phyloP scores from a whole-genome alignment of 2,797 vertebrate species.

The Ctenochaetus hawaiiensis region DNA sequence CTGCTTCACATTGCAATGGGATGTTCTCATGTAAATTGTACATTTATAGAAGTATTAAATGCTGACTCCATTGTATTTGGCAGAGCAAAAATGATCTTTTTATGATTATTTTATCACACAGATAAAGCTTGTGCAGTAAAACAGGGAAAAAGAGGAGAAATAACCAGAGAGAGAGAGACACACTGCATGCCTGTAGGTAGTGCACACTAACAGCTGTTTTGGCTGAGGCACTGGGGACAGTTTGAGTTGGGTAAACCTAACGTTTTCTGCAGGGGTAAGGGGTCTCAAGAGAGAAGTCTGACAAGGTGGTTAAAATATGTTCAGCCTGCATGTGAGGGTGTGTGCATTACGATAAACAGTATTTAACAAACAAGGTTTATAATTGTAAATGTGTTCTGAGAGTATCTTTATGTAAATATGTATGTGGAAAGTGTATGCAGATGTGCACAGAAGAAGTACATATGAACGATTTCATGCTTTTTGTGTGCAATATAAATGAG shows the following conservation, averaged over 20 bases:
- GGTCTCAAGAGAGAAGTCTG: slow-evolving; percentile 66
- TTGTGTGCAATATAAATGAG: slow-evolving; percentile 6
- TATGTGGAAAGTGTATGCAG: slow-evolving; percentile 17
- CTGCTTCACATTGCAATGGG: background rate
- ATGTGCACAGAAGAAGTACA: slow-evolving; percentile 10
- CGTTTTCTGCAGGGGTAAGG: slow-evolving; percentile 70
- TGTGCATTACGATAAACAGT: slow-evolving; percentile 40
- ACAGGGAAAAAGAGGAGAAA: slow-evolving; percentile 27
- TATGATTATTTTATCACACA: slow-evolving; percentile 56
- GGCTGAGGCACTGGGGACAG: slow-evolving; percentile 70
- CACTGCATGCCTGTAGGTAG: slow-evolving; percentile 61
- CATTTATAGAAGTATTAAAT: background rate
- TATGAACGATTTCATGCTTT: background rate
- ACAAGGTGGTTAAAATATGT: slow-evolving; percentile 62
- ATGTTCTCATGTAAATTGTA: background rate
- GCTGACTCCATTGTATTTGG: slow-evolving; percentile 25
- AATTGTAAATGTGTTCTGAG: slow-evolving; percentile 19
- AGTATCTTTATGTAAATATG: slow-evolving; percentile 21
- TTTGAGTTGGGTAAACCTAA: slow-evolving; percentile 74
- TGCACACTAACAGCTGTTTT: slow-evolving; percentile 75
- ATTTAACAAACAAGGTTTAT: slow-evolving; percentile 47
- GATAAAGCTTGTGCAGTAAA: slow-evolving; percentile 56
- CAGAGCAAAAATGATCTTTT: slow-evolving; percentile 41
- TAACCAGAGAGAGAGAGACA: slow-evolving; percentile 55
- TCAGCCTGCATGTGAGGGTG: slow-evolving; percentile 38